phyloP scores from a whole-genome alignment of 1,140 invertebrate genomes.

The Vanessa atalanta region DNA sequence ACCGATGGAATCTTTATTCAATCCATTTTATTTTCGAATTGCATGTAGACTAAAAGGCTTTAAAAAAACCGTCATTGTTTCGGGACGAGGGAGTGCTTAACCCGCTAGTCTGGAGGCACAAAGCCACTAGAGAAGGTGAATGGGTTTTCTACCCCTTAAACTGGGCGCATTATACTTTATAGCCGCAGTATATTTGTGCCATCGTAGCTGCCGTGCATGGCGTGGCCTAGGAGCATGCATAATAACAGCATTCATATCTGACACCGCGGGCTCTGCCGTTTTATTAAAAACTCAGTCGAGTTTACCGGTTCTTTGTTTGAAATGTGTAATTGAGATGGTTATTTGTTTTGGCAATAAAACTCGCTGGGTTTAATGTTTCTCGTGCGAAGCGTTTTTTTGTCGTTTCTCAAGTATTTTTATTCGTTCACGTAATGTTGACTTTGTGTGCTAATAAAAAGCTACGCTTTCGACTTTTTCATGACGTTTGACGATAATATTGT shows the following conservation, averaged over 20 bases:
- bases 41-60: constrained; percentile 48
- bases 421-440: constrained; percentile 1
- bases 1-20: not conserved
- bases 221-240: constrained; percentile 53
- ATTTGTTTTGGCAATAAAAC: constrained; percentile 51
- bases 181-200: constrained; percentile 42
- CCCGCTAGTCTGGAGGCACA: constrained; percentile 57
- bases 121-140: constrained; percentile 66
- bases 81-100: constrained; percentile 58
- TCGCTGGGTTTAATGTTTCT: constrained; percentile 17
- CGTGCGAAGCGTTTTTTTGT: constrained; percentile 1
- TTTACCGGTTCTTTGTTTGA: constrained; percentile 55
- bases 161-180: constrained; percentile 57
- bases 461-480: not conserved
- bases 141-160: constrained; percentile 63
- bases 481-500: not conserved
- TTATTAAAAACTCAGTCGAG: constrained; percentile 56
- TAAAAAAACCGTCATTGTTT: constrained; percentile 63
- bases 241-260: constrained; percentile 59
- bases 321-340: constrained; percentile 56
- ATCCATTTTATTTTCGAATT: constrained; percentile 50
- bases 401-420: constrained; percentile 8
- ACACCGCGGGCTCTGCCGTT: constrained; percentile 48
- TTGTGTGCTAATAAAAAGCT: constrained; percentile 2
- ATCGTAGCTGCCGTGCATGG: constrained; percentile 37